A percentile compares a stretch with the other conserved stretches of the same genome.
Evolutionary conservation across 2,888 invertebrate species (phyloP).

Genomic region (Meghimatium bilineatum): DNA sequence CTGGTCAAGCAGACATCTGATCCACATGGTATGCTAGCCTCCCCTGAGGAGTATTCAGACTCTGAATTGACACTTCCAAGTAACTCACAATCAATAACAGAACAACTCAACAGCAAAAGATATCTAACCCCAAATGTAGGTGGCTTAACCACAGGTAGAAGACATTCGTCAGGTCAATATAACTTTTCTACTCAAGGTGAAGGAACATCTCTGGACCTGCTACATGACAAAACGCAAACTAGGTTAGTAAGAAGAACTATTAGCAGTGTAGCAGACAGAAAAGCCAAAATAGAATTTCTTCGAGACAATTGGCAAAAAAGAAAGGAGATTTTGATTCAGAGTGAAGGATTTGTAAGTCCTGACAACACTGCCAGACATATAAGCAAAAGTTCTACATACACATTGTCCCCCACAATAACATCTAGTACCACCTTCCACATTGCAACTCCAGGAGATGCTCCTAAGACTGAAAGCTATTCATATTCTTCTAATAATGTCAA

Average conservation of each 20-base stretch:
- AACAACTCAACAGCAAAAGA: slow-evolving; percentile 3
- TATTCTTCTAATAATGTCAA: neutral
- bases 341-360: slow-evolving; percentile 49
- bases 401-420: neutral
- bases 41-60: slow-evolving; percentile 15
- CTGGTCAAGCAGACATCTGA: slow-evolving; percentile 37
- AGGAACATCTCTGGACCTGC: neutral
- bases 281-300: slow-evolving; percentile 52
- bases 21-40: slow-evolving; percentile 5
- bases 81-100: neutral
- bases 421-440: neutral
- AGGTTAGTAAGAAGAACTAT: slow-evolving; percentile 41
- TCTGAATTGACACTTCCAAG: neutral
- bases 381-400: neutral
- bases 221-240: neutral
- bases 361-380: neutral
- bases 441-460: neutral
- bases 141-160: neutral
- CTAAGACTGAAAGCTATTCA: neutral
- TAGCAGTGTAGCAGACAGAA: slow-evolving; percentile 47
- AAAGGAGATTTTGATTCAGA: slow-evolving; percentile 54
- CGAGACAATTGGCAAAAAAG: slow-evolving; percentile 52
- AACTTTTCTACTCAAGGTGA: neutral
- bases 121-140: neutral
- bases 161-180: slow-evolving; percentile 20